Evolutionary conservation across 2,888 invertebrate genomes (phyloP).

Genomic region (Panorpa germanica): DNA sequence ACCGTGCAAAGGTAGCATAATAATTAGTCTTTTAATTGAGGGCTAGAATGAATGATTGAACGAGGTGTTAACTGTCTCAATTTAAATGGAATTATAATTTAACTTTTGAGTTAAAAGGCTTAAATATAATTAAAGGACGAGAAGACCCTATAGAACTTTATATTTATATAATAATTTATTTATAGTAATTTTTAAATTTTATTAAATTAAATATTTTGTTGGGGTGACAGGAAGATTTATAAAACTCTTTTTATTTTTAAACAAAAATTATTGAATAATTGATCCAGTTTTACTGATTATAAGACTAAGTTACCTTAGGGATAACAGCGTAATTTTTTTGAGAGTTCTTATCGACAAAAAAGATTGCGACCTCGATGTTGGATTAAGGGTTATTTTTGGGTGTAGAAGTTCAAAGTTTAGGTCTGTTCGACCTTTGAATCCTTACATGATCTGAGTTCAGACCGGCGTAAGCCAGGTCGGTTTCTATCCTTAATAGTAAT

Average conservation of each 20-base stretch:
- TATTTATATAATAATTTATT: conserved; percentile 21
- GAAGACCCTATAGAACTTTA: conserved; percentile 64
- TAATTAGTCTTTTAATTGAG: conserved; percentile 61
- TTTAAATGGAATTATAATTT: conserved; percentile 30
- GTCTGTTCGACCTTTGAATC: conserved; percentile 69
- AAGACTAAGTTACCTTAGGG: conserved; percentile 63
- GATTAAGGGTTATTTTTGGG: conserved; percentile 50
- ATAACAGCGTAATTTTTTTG: conserved; percentile 68
- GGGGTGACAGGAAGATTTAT: conserved; percentile 43
- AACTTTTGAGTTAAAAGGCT: conserved; percentile 43
- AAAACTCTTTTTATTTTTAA: conserved; percentile 30
- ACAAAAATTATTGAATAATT: conserved; percentile 25
- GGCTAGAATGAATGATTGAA: conserved; percentile 60
- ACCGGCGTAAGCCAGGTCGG: conserved; percentile 73
- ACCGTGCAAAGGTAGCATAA: conserved; percentile 71
- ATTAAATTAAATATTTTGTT: conserved; percentile 30
- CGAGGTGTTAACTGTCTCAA: conserved; percentile 42
- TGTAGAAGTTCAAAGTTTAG: conserved; percentile 46
- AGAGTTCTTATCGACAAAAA: conserved; percentile 53
- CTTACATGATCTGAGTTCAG: conserved; percentile 81
- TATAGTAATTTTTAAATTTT: conserved; percentile 22
- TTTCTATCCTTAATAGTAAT: conserved; percentile 51
- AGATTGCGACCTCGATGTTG: conserved; percentile 82
- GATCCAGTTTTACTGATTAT: conserved; percentile 39
- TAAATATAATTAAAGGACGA: conserved; percentile 47